phyloP scores from a whole-genome alignment of 2,113 vertebrate species.

The Phylloscopus trochiloides region DNA sequence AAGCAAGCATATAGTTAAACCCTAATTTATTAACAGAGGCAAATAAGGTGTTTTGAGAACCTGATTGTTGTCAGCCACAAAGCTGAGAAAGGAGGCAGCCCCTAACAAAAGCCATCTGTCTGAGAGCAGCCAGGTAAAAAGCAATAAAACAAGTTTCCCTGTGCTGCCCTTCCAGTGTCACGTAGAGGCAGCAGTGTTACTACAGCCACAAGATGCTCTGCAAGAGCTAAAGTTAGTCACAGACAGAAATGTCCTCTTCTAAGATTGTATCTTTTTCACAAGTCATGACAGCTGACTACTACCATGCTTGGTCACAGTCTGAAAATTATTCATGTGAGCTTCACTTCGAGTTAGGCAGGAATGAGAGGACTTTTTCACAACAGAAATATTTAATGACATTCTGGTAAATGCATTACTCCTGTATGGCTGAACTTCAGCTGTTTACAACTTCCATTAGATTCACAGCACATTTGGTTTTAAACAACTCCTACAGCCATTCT shows the following conservation, averaged over 20 bases:
- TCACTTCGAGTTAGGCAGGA: not conserved
- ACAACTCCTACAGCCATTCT: not conserved
- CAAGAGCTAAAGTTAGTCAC: not conserved
- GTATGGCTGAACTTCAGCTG: not conserved
- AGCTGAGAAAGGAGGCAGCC: not conserved
- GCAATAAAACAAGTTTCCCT: not conserved
- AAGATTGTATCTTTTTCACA: not conserved
- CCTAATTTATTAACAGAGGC: constrained; percentile 57
- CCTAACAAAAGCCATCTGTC: not conserved
- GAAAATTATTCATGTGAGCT: constrained; percentile 18
- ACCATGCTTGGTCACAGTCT: not conserved
- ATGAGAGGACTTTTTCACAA: not conserved
- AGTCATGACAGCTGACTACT: not conserved
- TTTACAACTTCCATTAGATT: not conserved
- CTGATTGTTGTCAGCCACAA: not conserved
- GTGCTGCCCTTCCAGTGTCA: not conserved
- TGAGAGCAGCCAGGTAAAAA: not conserved
- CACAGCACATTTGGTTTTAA: not conserved
- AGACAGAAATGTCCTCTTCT: not conserved
- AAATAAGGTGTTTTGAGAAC: not conserved
- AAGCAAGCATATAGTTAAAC: constrained; percentile 4
- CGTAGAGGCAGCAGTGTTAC: not conserved
- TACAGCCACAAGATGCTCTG: not conserved
- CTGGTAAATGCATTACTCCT: not conserved
- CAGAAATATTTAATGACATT: not conserved